These are phyloP conservation scores for Lichenostomus cassidix DNA, from an alignment of 2,113 vertebrate genomes.

Conservation along the genomic window DNA sequence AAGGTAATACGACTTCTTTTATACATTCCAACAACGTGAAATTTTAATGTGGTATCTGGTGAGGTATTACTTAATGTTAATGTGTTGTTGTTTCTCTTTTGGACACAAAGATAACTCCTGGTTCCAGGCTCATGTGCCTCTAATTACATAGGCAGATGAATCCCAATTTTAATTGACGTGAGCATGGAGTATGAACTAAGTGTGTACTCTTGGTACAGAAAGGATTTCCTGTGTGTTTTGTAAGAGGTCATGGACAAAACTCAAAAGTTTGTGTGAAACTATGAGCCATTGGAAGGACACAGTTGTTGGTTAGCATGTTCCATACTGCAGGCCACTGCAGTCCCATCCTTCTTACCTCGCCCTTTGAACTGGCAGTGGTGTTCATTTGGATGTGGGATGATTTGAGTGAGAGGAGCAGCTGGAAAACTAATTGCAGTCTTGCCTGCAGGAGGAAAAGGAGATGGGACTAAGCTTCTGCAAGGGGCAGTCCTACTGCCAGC, in stretches of 20 bases:
- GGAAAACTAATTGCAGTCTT: neutral
- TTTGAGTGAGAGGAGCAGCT: neutral
- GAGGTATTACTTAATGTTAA: neutral
- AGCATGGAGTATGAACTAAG: neutral
- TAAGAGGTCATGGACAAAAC: neutral
- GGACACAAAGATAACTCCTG: neutral
- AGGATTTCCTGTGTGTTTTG: neutral
- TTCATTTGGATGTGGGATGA: neutral
- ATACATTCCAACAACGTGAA: neutral
- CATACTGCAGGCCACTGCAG: neutral
- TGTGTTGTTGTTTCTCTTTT: neutral
- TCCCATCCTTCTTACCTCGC: neutral
- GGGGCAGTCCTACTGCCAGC: neutral
- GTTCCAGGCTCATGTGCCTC: neutral
- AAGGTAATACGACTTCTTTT: neutral
- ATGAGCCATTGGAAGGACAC: neutral
- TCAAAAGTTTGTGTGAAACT: neutral
- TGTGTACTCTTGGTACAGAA: neutral
- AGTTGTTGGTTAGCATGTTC: neutral
- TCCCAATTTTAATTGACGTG: conserved; percentile 10
- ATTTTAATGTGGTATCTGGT: neutral
- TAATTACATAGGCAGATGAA: neutral
- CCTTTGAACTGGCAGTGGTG: neutral
- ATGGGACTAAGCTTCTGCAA: neutral
- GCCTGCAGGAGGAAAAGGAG: neutral